Conservation (phyloP, 2,113 vertebrate species). For the Oncorhynchus mykiss region DNA sequence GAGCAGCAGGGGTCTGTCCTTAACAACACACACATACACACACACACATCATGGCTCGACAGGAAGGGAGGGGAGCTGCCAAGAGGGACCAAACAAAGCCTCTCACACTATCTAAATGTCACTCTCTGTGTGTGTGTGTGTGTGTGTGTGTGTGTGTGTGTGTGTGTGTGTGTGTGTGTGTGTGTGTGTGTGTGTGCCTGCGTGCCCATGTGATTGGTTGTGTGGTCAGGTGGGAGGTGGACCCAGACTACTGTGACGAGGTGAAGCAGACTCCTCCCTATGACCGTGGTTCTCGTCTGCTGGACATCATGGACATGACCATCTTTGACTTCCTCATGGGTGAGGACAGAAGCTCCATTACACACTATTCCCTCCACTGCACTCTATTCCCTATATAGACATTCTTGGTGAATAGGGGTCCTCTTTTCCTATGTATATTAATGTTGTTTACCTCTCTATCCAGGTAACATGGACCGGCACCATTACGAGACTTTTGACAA, state of each 20-base stretch:
- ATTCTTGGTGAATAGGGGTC: no score
- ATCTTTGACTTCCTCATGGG: conserved; percentile 98
- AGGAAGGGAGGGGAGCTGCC: no score
- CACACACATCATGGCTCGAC: no score
- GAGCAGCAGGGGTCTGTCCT: no score
- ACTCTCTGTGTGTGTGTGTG: not conserved
- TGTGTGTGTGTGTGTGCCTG: not conserved
- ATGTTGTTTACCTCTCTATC: not conserved
- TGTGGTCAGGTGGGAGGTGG: conserved; percentile 89
- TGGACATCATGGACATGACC: conserved; percentile 98
- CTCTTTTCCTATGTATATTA: no score
- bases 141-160: not conserved
- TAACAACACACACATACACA: no score
- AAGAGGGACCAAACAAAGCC: no score
- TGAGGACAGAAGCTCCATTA: conserved; percentile 54
- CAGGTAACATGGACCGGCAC: conserved; percentile 99
- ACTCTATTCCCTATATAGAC: no score
- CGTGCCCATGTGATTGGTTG: not conserved
- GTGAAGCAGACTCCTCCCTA: conserved; percentile 96
- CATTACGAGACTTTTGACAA: conserved; percentile 99
- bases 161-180: not conserved
- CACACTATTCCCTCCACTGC: no score
- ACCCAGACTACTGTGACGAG: conserved; percentile 95
- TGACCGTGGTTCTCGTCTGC: conserved; percentile 85
- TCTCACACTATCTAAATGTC: no score